Evolutionary conservation across 2,888 invertebrate species (phyloP), one percentile per base, ranked within the genome.

Genomic region (Lasioglossum leucozonium): DNA sequence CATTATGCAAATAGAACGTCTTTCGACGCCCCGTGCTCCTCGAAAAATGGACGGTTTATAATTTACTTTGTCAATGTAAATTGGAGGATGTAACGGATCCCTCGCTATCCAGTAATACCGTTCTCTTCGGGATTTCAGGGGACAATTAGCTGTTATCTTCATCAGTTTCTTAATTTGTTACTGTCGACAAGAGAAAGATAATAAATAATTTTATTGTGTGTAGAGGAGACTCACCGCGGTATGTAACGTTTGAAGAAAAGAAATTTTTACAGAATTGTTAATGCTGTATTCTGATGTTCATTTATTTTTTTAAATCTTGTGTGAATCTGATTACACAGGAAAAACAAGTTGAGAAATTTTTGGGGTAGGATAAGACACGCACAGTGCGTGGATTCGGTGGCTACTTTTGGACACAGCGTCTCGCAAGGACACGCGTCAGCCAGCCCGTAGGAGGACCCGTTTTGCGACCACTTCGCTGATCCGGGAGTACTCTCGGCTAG

Each of bases 401-500:
- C 16, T 62, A 26, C 13, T 30, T 62, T 62, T 30, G 58, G 26
- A n/a, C 1, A 13, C 58, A 11, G 26, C 58, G 26, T 51, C 22
- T 22, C 22, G 51, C 51, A 22, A 22, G 51, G 22, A 51, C 22
- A 8, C 6, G 5, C 26, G 26, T 5, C 26, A 16, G 4, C 26
- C 18, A 55, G 44, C 79, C 71, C 34, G 44, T 42, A 42, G 30
- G 67, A 10, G 72, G 22, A 58, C 26, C 4, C 34, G 47, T 58
- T 58, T 51, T 47, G 16, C 34, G 34, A 73, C 16, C 34, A 40
- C 6, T 26, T 18, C 58, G 73, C 37, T 82, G 87, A 82, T 81
- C 80, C 79, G 85, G 88, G 90, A 87, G 84, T 86, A 72, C 78
- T 87, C 72, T 42, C 78, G 58, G 58, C 88, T 93, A 91, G 91